Evolutionary conservation across 2,797 vertebrate genomes (phyloP), one percentile per base, ranked within the genome.

Genomic region (Gymnodraco acuticeps): DNA sequence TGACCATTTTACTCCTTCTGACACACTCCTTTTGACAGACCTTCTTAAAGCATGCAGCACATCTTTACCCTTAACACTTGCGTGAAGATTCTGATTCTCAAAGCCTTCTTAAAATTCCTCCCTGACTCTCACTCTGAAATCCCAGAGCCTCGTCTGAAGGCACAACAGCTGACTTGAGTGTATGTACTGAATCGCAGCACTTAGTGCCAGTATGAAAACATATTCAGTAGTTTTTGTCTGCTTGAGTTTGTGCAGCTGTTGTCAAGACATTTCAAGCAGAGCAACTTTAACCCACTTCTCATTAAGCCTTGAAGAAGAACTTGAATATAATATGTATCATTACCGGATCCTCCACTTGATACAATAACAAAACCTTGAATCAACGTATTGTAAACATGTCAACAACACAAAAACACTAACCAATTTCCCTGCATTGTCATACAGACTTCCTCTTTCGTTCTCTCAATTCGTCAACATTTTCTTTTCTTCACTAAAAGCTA

Each of bases 231-330:
- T 60, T 73, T 71, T 71, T 77, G 48, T 72, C 15, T 61, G 74
- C 48, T 43, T 56, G 45, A 80, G 41, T 73, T 81, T 80, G 73
- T 79, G 68, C 66, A 85, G 82, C 75, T 88, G 48, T 54, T 70
- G 59, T 72, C 15, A 38, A 52, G 72, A 68, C 10, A 7, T 76
- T 55, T 73, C 43, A 58, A 76, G 71, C 43, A 8, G 70, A 62
- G 11, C 67, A 54, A 62, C 62, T 64, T 72, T 27, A 38, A 11
- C 33, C 54, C 54, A 42, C 64, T 73, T 72, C 59, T 73, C 43
- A 71, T 75, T 53, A 59, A 64, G 51, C 27, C 33, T 31, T 9
- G 31, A 38, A 46, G 23, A 58, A 64, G 54, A 73, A 31, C 51
- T 41, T 19, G 1, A 31, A 41, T 67, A 20, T 60, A 45, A 42